Evolutionary conservation across 2,888 invertebrate species (phyloP).

Genomic region (Leptinotarsa haldemani): DNA sequence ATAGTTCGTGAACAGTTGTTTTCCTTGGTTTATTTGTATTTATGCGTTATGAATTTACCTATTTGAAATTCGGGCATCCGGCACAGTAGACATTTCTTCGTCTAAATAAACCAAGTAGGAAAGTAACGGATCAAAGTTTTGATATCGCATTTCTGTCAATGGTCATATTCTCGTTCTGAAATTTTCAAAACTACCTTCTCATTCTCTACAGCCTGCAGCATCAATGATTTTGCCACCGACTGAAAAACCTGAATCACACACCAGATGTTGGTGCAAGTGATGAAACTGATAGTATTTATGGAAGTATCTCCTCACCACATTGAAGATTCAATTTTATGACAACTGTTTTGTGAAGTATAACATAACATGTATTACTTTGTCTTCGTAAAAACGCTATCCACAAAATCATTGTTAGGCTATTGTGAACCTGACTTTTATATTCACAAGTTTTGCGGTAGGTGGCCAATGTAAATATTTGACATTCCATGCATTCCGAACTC

Average conservation of each 20-base stretch:
- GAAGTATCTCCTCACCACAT: too few species aligned
- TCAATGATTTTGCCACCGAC: slow-evolving; percentile 56
- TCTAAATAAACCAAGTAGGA: background rate
- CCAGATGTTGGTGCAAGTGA: slow-evolving; percentile 5
- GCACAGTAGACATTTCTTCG: background rate
- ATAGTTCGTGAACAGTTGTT: too few species aligned
- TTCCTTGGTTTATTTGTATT: too few species aligned
- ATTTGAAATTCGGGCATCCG: background rate
- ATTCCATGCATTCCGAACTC: slow-evolving; percentile 75
- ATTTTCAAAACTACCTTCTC: slow-evolving; percentile 54
- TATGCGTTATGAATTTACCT: too few species aligned
- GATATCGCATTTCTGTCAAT: slow-evolving; percentile 38
- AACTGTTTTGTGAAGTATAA: background rate
- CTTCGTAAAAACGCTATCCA: background rate
- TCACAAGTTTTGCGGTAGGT: slow-evolving; percentile 70
- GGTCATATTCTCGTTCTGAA: slow-evolving; percentile 22
- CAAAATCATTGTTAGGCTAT: slow-evolving; percentile 6
- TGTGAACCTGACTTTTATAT: slow-evolving; percentile 51
- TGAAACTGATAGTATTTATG: too few species aligned
- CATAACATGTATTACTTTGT: background rate
- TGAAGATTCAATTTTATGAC: too few species aligned
- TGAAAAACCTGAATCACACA: slow-evolving; percentile 49
- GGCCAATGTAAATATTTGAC: slow-evolving; percentile 76
- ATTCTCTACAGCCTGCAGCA: slow-evolving; percentile 52
- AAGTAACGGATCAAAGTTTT: slow-evolving; percentile 37